Conservation (phyloP, 2,888 invertebrate species). For the Aethes cnicana region DNA sequence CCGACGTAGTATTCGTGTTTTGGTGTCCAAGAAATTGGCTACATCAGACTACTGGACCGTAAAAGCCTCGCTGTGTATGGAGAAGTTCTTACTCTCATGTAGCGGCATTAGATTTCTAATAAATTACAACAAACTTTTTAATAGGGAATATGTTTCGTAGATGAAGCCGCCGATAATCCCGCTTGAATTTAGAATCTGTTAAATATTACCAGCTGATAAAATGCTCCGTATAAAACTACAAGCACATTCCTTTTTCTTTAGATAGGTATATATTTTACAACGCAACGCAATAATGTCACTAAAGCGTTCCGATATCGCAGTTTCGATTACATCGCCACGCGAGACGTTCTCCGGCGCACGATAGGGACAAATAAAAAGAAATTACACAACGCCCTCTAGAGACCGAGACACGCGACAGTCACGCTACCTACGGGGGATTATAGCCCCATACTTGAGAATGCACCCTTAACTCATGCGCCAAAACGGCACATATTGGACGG, state of each 20-base stretch:
- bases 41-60: too few species aligned
- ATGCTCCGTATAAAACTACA: slow-evolving; percentile 17
- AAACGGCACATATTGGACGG: slow-evolving; percentile 56
- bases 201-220: too few species aligned
- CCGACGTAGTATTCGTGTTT: too few species aligned
- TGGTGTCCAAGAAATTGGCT: too few species aligned
- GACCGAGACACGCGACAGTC: slow-evolving; percentile 60
- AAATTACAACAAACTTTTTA: too few species aligned
- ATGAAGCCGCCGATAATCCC: too few species aligned
- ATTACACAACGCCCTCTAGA: slow-evolving; percentile 63
- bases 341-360: slow-evolving; percentile 47
- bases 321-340: slow-evolving; percentile 52
- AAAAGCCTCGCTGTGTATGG: too few species aligned
- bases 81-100: too few species aligned
- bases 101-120: too few species aligned
- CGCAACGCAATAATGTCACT: slow-evolving; percentile 31
- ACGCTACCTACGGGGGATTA: slow-evolving; percentile 70
- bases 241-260: slow-evolving; percentile 15
- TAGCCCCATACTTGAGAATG: slow-evolving; percentile 70
- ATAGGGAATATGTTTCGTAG: too few species aligned
- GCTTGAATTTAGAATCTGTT: too few species aligned
- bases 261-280: slow-evolving; percentile 30
- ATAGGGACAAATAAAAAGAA: slow-evolving; percentile 55
- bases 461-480: slow-evolving; percentile 57
- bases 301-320: slow-evolving; percentile 39